Conservation (phyloP, 2,888 invertebrate species). For the Nemotelus nigrinus region DNA sequence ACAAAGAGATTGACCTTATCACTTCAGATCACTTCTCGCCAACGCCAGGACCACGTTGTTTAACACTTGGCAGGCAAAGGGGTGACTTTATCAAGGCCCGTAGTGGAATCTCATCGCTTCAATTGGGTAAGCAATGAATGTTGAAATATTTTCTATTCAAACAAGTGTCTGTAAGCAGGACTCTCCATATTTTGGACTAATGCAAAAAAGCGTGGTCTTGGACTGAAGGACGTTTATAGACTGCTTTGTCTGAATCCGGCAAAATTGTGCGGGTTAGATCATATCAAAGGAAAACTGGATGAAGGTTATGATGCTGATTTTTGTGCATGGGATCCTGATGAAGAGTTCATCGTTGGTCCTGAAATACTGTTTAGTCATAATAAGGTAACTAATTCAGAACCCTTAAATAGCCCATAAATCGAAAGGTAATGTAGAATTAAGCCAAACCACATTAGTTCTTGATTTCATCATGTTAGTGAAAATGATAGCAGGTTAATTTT, state of each 20-base stretch:
- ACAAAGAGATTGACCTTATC: conserved; percentile 71
- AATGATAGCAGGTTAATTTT: too few species aligned
- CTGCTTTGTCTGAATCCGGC: conserved; percentile 73
- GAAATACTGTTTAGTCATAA: conserved; percentile 75
- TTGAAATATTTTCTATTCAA: not conserved
- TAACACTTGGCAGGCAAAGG: conserved; percentile 62
- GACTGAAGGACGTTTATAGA: conserved; percentile 68
- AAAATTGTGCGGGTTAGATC: conserved; percentile 70
- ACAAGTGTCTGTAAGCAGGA: conserved; percentile 61
- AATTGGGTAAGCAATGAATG: conserved; percentile 68
- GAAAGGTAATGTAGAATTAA: too few species aligned
- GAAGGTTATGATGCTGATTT: conserved; percentile 77
- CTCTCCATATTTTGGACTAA: conserved; percentile 77
- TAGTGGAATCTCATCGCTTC: conserved; percentile 79
- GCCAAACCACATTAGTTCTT: too few species aligned
- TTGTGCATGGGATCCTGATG: conserved; percentile 76
- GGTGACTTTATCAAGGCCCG: conserved; percentile 76
- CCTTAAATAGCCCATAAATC: too few species aligned
- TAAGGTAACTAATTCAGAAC: conserved; percentile 66
- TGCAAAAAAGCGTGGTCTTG: conserved; percentile 67
- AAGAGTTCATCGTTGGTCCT: conserved; percentile 68
- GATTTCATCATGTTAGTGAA: too few species aligned
- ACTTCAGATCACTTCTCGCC: conserved; percentile 78
- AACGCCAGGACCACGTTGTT: conserved; percentile 71
- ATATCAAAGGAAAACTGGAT: conserved; percentile 71